phyloP scores from a whole-genome alignment of 64 coral and sea anemone species.

The Actinia equina region DNA sequence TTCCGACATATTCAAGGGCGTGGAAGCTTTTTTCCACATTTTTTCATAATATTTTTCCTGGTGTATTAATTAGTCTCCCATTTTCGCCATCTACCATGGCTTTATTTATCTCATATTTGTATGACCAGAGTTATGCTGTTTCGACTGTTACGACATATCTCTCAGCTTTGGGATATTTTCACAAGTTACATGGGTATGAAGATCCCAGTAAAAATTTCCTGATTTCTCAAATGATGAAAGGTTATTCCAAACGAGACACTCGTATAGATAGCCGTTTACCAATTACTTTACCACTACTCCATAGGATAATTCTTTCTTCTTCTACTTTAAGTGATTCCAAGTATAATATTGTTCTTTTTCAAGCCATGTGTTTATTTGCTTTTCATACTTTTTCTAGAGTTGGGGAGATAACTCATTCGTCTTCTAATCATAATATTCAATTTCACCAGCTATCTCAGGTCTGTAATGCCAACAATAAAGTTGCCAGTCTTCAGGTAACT shows the following conservation, averaged over 20 bases:
- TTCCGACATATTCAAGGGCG: not conserved
- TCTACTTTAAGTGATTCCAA: not conserved
- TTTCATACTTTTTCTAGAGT: not conserved
- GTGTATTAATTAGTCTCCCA: not conserved
- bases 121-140: constrained; percentile 25
- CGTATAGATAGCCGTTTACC: constrained; percentile 50
- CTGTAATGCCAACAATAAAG: no score
- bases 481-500: no score
- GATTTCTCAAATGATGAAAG: constrained; percentile 50
- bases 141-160: constrained; percentile 46
- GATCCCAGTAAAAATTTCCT: constrained; percentile 32
- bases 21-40: not conserved
- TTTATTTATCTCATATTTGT: constrained; percentile 41
- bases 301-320: not conserved
- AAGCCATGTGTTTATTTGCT: not conserved
- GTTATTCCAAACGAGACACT: constrained; percentile 52
- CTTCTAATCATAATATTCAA: no score
- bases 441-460: no score
- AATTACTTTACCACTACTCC: constrained; percentile 44
- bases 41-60: not conserved
- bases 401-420: not conserved
- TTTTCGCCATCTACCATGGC: constrained; percentile 11
- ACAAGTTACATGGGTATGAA: constrained; percentile 30
- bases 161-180: constrained; percentile 41
- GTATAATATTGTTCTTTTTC: not conserved